Base-by-base conservation (phyloP, 2,113 vertebrate species). In the Channa argus region DNA sequence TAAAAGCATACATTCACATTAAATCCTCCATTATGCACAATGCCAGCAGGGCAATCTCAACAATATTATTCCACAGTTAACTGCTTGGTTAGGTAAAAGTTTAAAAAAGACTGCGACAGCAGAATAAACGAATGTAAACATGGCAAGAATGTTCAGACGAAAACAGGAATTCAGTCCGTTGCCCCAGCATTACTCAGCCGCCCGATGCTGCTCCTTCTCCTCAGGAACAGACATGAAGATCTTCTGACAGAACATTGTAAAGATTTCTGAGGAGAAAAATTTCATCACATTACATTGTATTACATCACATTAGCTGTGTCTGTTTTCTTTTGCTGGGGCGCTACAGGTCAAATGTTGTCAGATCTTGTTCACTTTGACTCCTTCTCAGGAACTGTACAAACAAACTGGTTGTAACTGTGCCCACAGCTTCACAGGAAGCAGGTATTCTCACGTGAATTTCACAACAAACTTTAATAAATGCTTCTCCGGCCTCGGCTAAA, bases 161-260 rank as follows among this genome's bases (percentile, higher is more conserved):
- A 63, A 64, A 84, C 33, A 70, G 59, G 54, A 72, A 62, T 75
- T 61, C 51, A 39, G 43, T 37, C 5, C 5, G 39, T 51, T 6
- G 45, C 39, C 45, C 39, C 67, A 6, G 47, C 12, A 0, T 88
- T 67, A 92, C 15, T 93, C 82, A 0, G 76, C 49, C 9, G 74
- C 73, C 69, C 80, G 75, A 0, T 54, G 59, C 45, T 53, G 62
- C 56, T 62, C 86, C 74, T 45, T 89, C 60, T 94, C 92, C 77
- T 94, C 93, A 1, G 93, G 93, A 80, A 94, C 93, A 54, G 93
- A 85, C 93, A 94, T 86, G 69, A 94, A 91, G 84, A 94, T 93
- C 91, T 93, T 94, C 91, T 94, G 93, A 87, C 93, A 94, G 88
- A 93, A 92, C 88, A 86, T 86, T 13, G 93, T 94, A 89, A 94